Base-by-base conservation (phyloP, 2,888 invertebrate genomes). In the Megamerina dolium region DNA sequence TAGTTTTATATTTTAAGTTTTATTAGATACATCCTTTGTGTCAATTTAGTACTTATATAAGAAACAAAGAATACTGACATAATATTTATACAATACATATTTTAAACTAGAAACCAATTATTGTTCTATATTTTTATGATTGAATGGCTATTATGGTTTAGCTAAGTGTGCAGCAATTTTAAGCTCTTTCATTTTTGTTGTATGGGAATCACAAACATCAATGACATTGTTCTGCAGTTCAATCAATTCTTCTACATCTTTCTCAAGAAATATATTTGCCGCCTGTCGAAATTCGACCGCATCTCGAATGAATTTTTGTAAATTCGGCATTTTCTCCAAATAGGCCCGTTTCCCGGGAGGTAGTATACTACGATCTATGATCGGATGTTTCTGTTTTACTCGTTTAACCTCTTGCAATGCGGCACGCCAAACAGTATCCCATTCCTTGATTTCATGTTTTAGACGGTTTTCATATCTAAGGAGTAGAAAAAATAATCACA, bases 291-390 rank as follows among this genome's bases (percentile, higher is more conserved):
- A 66, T 6, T 52, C 44, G 1, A 60, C 8, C 0, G 59, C 56
- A 13, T 60, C 58, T 1, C 61, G 54, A 3, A 64, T 27, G 16
- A 61, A 64, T 5, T 49, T 53, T 6, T 57, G 56, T 5, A 66
- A 27, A 43, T 60, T 51, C 1, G 61, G 62, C 0, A 50, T 59
- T 3, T 52, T 37, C 4, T 54, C 50, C 3, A 69, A 51, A 37
- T 60, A 62, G 0, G 48, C 47, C 2, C 54, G 53, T n/a, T 68
- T 65, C 3, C 63, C 59, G 1, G 41, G 26, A 1, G 58, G 51
- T 3, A 68, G 48, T 17, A 53, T 39, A 2, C 49, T 33, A n/a
- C 42, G 43, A 21, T 49, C 54, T 1, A 54, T 45, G 1, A 38
- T 30, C 10, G 43, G 45, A 37, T 49, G 45, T 23, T 55, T 52